Percentiles rank a stretch among this genome's conserved stretches.
Conservation (phyloP, 2,113 vertebrate genomes). For the Nothobranchius kuhntae region DNA sequence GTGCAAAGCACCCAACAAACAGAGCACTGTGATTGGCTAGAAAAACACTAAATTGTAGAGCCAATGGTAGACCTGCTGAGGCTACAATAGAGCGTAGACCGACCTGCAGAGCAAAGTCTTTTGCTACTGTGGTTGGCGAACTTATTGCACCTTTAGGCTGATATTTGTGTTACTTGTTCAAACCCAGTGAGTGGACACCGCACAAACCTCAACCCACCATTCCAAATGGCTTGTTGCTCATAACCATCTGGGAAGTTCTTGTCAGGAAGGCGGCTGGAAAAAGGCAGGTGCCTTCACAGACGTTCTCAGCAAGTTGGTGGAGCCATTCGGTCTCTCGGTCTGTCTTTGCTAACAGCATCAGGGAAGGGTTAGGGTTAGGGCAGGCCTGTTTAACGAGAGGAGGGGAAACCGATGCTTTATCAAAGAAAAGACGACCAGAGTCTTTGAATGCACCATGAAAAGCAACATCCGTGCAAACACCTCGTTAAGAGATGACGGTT, state of each 20-base stretch:
- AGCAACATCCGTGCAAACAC: neutral
- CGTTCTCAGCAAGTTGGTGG: neutral
- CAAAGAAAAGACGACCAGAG: neutral
- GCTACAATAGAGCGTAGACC: no score
- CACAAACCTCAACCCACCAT: neutral
- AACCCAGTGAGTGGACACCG: neutral
- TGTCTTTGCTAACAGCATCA: slow-evolving; percentile 1
- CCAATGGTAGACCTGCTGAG: no score
- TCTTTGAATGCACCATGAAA: neutral
- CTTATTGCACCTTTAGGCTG: neutral
- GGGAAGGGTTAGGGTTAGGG: no score
- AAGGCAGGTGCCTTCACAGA: slow-evolving; percentile 17
- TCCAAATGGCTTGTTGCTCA: slow-evolving; percentile 1
- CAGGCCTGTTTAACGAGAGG: neutral
- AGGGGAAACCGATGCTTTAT: neutral
- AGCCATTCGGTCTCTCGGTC: neutral
- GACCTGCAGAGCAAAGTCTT: no score
- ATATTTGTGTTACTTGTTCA: neutral
- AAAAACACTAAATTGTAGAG: no score
- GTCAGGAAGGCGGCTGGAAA: neutral
- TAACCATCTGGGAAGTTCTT: slow-evolving; percentile 18
- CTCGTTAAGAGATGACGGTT: neutral
- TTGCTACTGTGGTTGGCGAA: no score
- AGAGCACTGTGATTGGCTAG: no score
- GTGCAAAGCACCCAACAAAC: no score